These are phyloP conservation scores for Augochlora pura DNA, from an alignment of 1,140 invertebrate species.

Conservation along the genomic window DNA sequence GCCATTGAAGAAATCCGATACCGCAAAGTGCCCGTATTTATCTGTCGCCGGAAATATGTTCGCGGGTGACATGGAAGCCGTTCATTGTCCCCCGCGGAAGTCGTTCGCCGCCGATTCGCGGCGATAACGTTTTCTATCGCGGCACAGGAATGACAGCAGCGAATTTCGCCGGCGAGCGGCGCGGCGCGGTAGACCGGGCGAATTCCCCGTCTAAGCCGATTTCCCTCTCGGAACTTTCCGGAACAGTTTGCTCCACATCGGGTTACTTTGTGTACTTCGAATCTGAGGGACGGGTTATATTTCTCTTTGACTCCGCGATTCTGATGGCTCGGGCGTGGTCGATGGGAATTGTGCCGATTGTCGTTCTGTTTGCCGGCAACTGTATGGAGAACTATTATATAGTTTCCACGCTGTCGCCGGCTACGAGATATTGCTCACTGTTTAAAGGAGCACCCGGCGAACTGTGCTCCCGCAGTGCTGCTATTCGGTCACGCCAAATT, in stretches of 20 bases:
- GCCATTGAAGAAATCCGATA: slow-evolving; percentile 24
- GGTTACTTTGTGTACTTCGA: background rate
- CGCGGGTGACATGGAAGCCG: background rate
- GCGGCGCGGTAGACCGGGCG: background rate
- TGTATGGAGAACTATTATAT: background rate
- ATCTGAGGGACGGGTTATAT: background rate
- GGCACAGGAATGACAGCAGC: background rate
- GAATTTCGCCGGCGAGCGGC: background rate
- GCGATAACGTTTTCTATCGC: background rate
- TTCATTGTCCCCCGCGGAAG: background rate
- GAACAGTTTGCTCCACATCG: background rate
- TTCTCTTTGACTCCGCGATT: background rate
- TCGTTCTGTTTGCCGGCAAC: background rate
- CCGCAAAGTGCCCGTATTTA: slow-evolving; percentile 25
- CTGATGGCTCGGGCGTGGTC: background rate
- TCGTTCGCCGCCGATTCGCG: background rate
- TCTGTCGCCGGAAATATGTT: slow-evolving; percentile 6
- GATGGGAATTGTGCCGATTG: background rate
- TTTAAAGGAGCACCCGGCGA: no score
- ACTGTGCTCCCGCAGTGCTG: no score
- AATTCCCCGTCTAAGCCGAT: background rate
- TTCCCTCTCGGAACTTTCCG: background rate
- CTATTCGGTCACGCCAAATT: no score
- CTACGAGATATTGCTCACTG: no score
- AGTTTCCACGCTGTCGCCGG: background rate